phyloP scores from a whole-genome alignment of 2,888 invertebrate species.

The Epirrhoe alternata region DNA sequence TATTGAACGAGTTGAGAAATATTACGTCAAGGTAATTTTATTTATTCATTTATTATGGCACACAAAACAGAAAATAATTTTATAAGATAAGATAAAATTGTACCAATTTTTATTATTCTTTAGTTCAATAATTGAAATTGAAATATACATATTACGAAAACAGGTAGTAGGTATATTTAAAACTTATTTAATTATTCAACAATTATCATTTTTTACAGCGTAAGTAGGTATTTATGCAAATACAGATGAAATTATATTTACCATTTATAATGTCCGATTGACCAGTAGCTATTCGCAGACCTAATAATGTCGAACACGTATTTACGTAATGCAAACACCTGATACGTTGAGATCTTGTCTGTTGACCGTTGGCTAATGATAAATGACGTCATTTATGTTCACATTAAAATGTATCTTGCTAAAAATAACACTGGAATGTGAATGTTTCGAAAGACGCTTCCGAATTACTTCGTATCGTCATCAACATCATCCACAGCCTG shows the following conservation, averaged over 20 bases:
- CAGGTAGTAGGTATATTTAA: too few species aligned
- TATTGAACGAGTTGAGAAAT: neutral
- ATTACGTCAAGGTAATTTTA: neutral
- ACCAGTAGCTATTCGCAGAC: neutral
- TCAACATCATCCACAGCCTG: too few species aligned
- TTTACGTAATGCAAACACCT: slow-evolving; percentile 37
- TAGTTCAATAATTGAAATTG: too few species aligned
- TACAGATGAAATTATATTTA: too few species aligned
- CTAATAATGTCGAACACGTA: slow-evolving; percentile 26
- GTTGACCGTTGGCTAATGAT: slow-evolving; percentile 31
- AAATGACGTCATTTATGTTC: slow-evolving; percentile 35
- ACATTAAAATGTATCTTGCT: slow-evolving; percentile 22
- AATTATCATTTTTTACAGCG: neutral
- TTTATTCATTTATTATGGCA: too few species aligned
- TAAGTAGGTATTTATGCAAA: neutral
- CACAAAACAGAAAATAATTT: too few species aligned
- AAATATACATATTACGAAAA: too few species aligned
- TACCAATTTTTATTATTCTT: too few species aligned
- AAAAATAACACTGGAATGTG: slow-evolving; percentile 21
- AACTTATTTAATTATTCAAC: too few species aligned
- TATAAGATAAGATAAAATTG: too few species aligned
- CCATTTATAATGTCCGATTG: neutral
- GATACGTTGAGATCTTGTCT: slow-evolving; percentile 29
- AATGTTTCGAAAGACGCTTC: slow-evolving; percentile 19
- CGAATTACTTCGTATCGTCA: slow-evolving; percentile 7